A percentile compares a stretch with the other conserved stretches of the same genome.
Evolutionary conservation across 2,797 vertebrate species (phyloP).

Genomic region (Oreochromis grahami): DNA sequence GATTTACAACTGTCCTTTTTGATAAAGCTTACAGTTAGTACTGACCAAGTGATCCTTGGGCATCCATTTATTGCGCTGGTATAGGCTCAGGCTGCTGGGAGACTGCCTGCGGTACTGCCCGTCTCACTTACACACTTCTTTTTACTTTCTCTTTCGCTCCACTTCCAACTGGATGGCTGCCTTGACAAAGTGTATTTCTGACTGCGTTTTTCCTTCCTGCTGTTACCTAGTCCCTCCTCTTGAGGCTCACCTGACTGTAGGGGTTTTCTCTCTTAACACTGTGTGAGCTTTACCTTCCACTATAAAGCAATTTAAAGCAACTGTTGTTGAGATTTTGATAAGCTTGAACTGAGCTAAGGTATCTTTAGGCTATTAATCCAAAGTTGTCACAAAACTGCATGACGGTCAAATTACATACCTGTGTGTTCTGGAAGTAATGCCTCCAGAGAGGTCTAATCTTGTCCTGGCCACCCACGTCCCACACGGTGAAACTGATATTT

Average conservation of each 20-base stretch:
- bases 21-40: neutral
- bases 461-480: constrained; percentile 94
- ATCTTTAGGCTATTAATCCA: neutral
- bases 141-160: neutral
- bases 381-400: neutral
- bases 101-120: fast-evolving
- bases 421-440: constrained; percentile 94
- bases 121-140: neutral
- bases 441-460: constrained; percentile 93
- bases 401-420: constrained; percentile 67
- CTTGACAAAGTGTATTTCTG: neutral
- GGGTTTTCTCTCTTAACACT: neutral
- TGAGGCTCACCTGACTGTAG: neutral
- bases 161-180: neutral
- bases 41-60: neutral
- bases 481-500: constrained; percentile 94
- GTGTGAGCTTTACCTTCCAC: neutral
- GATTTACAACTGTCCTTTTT: neutral
- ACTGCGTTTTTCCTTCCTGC: neutral
- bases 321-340: fast-evolving
- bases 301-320: fast-evolving
- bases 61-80: neutral
- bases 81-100: neutral
- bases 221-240: neutral
- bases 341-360: neutral